phyloP scores from a whole-genome alignment of 1,140 invertebrate genomes.

The Popillia japonica region DNA sequence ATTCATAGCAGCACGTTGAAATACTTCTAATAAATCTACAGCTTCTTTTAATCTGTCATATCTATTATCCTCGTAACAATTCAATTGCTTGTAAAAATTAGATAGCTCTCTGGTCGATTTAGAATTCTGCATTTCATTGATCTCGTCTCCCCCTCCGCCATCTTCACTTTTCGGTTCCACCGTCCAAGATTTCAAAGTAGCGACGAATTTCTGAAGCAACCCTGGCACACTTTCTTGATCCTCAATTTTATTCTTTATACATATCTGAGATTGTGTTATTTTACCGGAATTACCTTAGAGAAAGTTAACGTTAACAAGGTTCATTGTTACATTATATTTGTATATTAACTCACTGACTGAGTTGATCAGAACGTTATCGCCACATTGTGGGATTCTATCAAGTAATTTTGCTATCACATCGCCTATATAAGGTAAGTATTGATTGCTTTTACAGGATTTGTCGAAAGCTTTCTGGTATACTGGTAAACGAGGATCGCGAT shows the following conservation, averaged over 20 bases:
- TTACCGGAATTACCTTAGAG: slow-evolving; percentile 29
- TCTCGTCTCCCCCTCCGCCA: not conserved
- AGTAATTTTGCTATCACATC: slow-evolving; percentile 61
- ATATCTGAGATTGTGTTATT: slow-evolving; percentile 39
- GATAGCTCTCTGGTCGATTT: slow-evolving; percentile 46
- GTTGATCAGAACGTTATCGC: slow-evolving; percentile 21
- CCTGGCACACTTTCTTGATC: slow-evolving; percentile 45
- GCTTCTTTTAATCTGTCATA: slow-evolving; percentile 50
- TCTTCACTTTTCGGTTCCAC: slow-evolving; percentile 38
- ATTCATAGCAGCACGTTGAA: slow-evolving; percentile 58
- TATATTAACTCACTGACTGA: slow-evolving; percentile 18
- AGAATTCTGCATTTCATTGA: not conserved
- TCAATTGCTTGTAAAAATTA: slow-evolving; percentile 51
- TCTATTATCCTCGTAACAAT: slow-evolving; percentile 54
- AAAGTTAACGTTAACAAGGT: not conserved
- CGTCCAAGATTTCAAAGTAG: slow-evolving; percentile 34
- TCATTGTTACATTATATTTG: slow-evolving; percentile 6
- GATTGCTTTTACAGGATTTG: slow-evolving; percentile 53
- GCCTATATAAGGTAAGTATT: slow-evolving; percentile 63
- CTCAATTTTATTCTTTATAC: slow-evolving; percentile 28
- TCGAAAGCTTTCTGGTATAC: slow-evolving; percentile 60
- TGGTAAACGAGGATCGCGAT: slow-evolving; percentile 56
- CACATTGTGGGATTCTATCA: slow-evolving; percentile 49
- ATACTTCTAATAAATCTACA: slow-evolving; percentile 56
- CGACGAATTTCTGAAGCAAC: slow-evolving; percentile 44